These are phyloP conservation scores for Echinops telfairi DNA, from an alignment of 2,113 vertebrate genomes.

Conservation along the genomic window DNA sequence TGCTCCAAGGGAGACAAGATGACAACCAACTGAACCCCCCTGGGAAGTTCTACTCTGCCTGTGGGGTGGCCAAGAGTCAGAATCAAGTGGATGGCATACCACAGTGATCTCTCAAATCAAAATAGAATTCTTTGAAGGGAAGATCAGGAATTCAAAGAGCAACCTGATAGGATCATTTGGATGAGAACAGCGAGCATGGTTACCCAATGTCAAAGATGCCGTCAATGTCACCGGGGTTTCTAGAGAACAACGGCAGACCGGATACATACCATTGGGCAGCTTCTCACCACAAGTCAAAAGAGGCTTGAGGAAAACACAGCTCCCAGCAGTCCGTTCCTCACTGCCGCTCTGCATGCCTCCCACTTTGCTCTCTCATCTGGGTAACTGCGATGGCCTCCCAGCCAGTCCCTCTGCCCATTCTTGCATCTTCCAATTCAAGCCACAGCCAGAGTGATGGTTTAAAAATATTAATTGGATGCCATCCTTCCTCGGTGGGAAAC, in stretches of 20 bases:
- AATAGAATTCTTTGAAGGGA: neutral
- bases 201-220: neutral
- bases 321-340: neutral
- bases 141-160: neutral
- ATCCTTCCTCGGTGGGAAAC: constrained; percentile 53
- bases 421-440: constrained; percentile 6
- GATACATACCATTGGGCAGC: neutral
- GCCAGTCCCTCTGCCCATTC: neutral
- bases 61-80: neutral
- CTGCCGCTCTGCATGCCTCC: neutral
- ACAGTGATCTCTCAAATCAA: neutral
- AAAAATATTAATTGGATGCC: constrained; percentile 66
- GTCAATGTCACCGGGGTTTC: neutral
- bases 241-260: neutral
- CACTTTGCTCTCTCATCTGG: neutral
- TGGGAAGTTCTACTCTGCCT: neutral
- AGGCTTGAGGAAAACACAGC: neutral
- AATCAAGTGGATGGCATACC: neutral
- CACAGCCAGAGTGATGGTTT: constrained; percentile 52
- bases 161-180: neutral
- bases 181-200: neutral
- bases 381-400: neutral
- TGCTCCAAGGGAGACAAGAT: neutral
- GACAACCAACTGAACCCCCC: neutral
- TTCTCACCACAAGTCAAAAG: neutral